Evolutionary conservation across 1,140 invertebrate species (phyloP), one percentile per base, ranked within the genome.

Genomic region (Centruroides vittatus): DNA sequence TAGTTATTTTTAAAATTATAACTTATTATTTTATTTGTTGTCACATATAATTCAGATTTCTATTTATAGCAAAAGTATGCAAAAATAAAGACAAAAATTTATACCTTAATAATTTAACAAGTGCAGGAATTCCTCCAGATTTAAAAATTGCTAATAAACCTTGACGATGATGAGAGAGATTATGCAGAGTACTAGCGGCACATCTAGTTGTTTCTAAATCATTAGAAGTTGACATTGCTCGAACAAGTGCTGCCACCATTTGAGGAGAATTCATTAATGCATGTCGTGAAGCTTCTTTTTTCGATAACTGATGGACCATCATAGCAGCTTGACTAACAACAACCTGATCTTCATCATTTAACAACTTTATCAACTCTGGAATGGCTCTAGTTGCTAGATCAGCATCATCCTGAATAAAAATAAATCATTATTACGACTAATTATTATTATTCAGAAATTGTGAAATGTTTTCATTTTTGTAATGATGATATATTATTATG

Each of bases 321-420:
- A 98, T 96, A 55, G 93, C 93, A 49, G 94, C 94, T 72, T 98
- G 90, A 7, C 89, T 93, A 0, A 98, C 93, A 4, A 98, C 90
- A n/a, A 94, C 91, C 76, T 73, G 73, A 67, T 79, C 77, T 62
- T 77, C 72, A 61, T 76, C 65, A 41, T 61, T 73, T 36, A 80
- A 66, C 23, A 77, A 69, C 64, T 73, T 74, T 55, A 76, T 73
- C 63, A 79, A 66, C 60, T 79, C 75, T 47, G 78, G 78, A 56
- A 79, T 73, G 54, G 76, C 75, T 52, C 72, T 64, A 34, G 72
- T 72, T 12, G 76, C 74, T 47, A 76, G 67, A 64, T 78, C 75
- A 35, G 75, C 74, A 70, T 80, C 77, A 69, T 76, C 69, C 51
- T 58, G 35, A 55, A 34, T 34, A 11, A 23, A 23, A 23, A 23